Evolutionary conservation across 2,113 vertebrate genomes (phyloP).

Genomic region (Rattus rattus): DNA sequence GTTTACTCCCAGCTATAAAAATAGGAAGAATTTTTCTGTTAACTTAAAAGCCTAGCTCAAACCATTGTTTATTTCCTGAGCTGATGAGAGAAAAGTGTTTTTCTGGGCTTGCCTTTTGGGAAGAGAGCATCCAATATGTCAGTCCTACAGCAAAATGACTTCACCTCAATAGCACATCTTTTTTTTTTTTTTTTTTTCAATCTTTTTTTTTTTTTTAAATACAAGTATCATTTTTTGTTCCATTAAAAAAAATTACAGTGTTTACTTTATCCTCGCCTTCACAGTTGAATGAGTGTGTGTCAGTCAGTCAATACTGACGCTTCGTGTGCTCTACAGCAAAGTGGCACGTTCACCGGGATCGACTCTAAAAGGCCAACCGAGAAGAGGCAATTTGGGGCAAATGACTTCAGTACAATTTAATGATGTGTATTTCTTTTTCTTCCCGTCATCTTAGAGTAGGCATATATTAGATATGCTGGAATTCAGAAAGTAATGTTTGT

Average conservation of each 20-base stretch:
- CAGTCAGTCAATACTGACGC: constrained; percentile 60
- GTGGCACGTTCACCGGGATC: constrained; percentile 18
- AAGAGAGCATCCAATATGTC: not conserved
- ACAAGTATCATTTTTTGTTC: constrained; percentile 39
- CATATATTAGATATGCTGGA: constrained; percentile 67
- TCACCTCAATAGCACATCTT: not conserved
- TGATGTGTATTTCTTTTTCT: constrained; percentile 56
- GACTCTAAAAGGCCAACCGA: constrained; percentile 78
- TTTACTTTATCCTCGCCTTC: constrained; percentile 53
- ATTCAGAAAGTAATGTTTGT: constrained; percentile 63
- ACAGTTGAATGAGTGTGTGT: constrained; percentile 48
- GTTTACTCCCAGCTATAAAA: constrained; percentile 28
- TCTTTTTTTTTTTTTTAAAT: not conserved
- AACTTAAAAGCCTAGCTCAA: constrained; percentile 1
- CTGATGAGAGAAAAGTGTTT: not conserved
- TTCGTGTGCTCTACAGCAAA: constrained; percentile 36
- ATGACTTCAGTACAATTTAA: constrained; percentile 70
- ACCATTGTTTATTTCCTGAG: constrained; percentile 5
- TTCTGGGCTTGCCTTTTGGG: not conserved
- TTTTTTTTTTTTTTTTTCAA: not conserved
- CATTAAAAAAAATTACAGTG: constrained; percentile 45
- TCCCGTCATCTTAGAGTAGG: constrained; percentile 22
- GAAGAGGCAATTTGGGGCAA: constrained; percentile 71
- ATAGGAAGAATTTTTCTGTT: constrained; percentile 12
- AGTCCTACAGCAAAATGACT: constrained; percentile 10